Percentiles rank a stretch among this genome's conserved stretches.
phyloP scores from a whole-genome alignment of 2,113 vertebrate species.

The Pygoscelis adeliae region DNA sequence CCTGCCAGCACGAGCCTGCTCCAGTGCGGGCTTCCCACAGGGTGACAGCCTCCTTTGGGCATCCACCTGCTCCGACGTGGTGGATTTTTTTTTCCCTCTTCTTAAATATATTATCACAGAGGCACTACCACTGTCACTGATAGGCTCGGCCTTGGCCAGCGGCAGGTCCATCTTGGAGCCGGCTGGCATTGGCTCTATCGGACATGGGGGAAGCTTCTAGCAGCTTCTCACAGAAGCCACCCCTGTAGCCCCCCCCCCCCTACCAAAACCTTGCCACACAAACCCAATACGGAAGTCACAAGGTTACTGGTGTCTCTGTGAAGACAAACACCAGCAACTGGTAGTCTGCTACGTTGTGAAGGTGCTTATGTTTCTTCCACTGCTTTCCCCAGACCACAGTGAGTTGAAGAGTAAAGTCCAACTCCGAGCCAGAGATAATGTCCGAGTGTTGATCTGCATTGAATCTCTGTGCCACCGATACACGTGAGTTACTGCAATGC shows the following conservation, averaged over 20 bases:
- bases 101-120: too few species aligned
- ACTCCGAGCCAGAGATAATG: slow-evolving; percentile 83
- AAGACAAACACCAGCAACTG: not conserved
- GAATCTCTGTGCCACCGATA: slow-evolving; percentile 92
- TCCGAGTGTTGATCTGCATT: slow-evolving; percentile 92
- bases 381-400: slow-evolving; percentile 81
- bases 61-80: too few species aligned
- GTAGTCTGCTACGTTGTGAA: not conserved
- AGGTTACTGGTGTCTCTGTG: not conserved
- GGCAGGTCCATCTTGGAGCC: not conserved
- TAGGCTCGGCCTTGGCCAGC: not conserved
- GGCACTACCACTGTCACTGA: not conserved
- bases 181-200: not conserved
- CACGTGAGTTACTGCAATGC: slow-evolving; percentile 75
- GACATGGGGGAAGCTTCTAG: not conserved
- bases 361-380: accelerated
- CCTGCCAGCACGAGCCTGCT: not conserved
- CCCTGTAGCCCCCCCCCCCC: too few species aligned
- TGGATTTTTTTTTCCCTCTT: not conserved
- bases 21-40: not conserved
- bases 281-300: not conserved
- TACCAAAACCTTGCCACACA: not conserved
- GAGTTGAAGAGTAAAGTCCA: slow-evolving; percentile 86
- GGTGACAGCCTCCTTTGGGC: too few species aligned
- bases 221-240: not conserved